phyloP scores from a whole-genome alignment of 2,888 invertebrate genomes.

The Sminthurinus aureus region DNA sequence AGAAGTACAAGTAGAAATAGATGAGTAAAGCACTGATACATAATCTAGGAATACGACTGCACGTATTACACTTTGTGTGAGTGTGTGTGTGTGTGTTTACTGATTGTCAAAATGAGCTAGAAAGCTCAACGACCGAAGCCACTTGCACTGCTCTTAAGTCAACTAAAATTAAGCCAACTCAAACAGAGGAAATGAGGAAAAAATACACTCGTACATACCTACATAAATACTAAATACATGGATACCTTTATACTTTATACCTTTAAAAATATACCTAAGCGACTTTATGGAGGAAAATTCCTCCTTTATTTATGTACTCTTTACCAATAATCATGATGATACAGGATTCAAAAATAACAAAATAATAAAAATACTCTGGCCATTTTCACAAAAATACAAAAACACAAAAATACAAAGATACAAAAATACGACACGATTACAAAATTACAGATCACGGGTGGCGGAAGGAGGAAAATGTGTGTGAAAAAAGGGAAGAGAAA shows the following conservation, averaged over 20 bases:
- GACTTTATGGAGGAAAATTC: too few relatives aligned
- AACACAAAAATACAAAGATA: not conserved
- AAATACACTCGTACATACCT: not conserved
- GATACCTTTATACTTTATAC: too few relatives aligned
- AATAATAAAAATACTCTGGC: not conserved
- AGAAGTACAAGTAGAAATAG: too few relatives aligned
- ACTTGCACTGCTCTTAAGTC: slow-evolving; percentile 11
- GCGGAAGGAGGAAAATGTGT: too few relatives aligned
- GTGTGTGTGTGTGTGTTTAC: not conserved
- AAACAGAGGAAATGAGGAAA: slow-evolving; percentile 1
- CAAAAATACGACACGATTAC: not conserved
- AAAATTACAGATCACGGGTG: too few relatives aligned
- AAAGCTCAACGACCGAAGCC: not conserved
- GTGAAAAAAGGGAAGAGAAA: too few relatives aligned
- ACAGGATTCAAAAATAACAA: not conserved
- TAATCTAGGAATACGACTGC: too few relatives aligned
- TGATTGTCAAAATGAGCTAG: not conserved
- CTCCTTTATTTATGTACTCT: too few relatives aligned
- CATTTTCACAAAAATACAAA: not conserved
- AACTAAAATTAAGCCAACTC: slow-evolving; percentile 9
- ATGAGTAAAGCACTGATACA: too few relatives aligned
- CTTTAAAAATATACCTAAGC: too few relatives aligned
- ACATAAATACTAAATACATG: too few relatives aligned
- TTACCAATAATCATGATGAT: not conserved
- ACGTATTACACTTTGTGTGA: not conserved